A percentile compares a stretch with the other conserved stretches of the same genome.
Conservation (phyloP, 2,888 invertebrate species). For the Pseudeuparius sepicola region DNA sequence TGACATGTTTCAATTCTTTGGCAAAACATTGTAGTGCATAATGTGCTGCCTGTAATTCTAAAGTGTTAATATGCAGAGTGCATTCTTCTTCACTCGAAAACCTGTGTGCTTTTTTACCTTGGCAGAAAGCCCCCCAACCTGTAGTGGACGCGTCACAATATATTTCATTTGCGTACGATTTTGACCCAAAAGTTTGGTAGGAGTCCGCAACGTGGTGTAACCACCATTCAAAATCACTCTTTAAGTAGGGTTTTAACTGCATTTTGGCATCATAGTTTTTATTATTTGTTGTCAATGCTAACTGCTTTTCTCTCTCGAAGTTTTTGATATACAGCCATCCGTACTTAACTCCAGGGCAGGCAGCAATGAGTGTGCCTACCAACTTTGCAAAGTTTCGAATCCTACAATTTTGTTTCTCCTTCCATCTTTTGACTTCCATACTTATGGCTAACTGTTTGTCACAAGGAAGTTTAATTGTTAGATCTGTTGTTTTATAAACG, state of each 20-base stretch:
- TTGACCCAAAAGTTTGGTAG: slow-evolving; percentile 4
- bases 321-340: slow-evolving; percentile 3
- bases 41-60: slow-evolving; percentile 11
- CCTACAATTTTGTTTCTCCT: too few relatives aligned
- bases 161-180: slow-evolving; percentile 4
- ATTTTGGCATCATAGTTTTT: slow-evolving; percentile 3
- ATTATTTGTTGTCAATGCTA: background rate
- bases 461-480: too few relatives aligned
- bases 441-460: too few relatives aligned
- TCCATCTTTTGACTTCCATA: too few relatives aligned
- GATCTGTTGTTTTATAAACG: slow-evolving; percentile 6
- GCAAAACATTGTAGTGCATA: slow-evolving; percentile 12
- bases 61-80: slow-evolving; percentile 8
- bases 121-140: slow-evolving; percentile 7
- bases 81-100: slow-evolving; percentile 9
- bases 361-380: slow-evolving; percentile 7
- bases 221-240: slow-evolving; percentile 10
- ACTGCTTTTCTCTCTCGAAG: slow-evolving; percentile 1
- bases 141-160: slow-evolving; percentile 6
- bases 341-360: slow-evolving; percentile 8
- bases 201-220: too few relatives aligned
- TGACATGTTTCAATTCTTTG: slow-evolving; percentile 9
- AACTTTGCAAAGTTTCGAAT: slow-evolving; percentile 6
- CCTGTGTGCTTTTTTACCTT: slow-evolving; percentile 7
- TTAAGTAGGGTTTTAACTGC: background rate